Percentiles rank a stretch among this genome's conserved stretches.
Evolutionary conservation across 2,113 vertebrate genomes (phyloP).

Genomic region (Urocynchramus pylzowi): DNA sequence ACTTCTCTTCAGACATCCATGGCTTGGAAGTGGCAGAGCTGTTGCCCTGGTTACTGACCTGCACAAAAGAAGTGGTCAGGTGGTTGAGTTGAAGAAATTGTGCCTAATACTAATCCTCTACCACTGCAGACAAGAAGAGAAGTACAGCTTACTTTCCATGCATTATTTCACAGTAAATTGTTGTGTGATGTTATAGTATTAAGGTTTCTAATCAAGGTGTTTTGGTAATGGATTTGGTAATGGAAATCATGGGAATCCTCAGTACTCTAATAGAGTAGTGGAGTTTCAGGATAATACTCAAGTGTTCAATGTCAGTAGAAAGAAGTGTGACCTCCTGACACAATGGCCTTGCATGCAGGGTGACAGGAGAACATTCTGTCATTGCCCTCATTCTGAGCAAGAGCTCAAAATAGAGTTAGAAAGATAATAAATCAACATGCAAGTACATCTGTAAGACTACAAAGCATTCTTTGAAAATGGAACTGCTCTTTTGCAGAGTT

Average conservation of each 20-base stretch:
- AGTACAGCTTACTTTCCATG: not conserved
- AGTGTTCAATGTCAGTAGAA: not conserved
- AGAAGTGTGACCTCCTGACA: not conserved
- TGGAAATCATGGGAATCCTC: not conserved
- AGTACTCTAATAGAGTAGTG: not conserved
- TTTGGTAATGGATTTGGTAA: not conserved
- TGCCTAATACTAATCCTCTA: not conserved
- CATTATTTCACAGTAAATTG: not conserved
- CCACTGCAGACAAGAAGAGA: not conserved
- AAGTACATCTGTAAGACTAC: not conserved
- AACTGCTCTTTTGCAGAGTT: not conserved
- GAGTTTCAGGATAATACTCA: not conserved
- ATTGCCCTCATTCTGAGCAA: not conserved
- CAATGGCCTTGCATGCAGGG: not conserved
- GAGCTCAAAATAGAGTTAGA: not conserved
- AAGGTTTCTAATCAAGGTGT: not conserved
- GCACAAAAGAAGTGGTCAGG: not conserved
- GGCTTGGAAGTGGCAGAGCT: not conserved
- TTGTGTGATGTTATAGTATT: not conserved
- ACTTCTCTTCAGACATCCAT: not conserved
- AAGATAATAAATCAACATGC: not conserved
- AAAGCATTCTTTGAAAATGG: not conserved
- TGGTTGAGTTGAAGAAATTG: not conserved
- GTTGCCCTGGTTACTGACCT: not conserved
- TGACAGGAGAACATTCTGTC: not conserved